Evolutionary conservation across 2,888 invertebrate genomes (phyloP).

Genomic region (Xanthia icteritia): DNA sequence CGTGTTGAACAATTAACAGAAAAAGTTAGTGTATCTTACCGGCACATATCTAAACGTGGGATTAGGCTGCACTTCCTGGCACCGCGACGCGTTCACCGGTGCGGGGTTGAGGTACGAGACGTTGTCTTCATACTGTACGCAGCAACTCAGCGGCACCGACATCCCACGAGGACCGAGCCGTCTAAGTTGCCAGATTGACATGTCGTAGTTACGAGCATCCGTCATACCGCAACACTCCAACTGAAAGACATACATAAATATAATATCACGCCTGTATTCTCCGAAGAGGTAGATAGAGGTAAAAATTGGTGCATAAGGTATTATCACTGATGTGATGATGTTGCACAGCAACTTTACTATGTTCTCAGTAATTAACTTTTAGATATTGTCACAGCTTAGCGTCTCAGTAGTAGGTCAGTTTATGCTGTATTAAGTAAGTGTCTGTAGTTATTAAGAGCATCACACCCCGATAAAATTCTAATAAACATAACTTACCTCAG

Average conservation of each 20-base stretch:
- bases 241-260: conserved; percentile 79
- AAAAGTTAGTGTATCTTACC: conserved; percentile 77
- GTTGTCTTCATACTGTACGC: conserved; percentile 91
- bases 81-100: conserved; percentile 93
- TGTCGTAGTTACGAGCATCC: conserved; percentile 94
- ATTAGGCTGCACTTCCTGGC: conserved; percentile 92
- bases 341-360: neutral
- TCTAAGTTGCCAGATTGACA: conserved; percentile 94
- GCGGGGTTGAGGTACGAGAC: conserved; percentile 93
- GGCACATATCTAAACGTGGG: conserved; percentile 90
- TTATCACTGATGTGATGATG: neutral
- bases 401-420: neutral
- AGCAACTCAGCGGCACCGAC: conserved; percentile 93
- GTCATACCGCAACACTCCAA: conserved; percentile 95
- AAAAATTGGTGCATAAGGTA: neutral
- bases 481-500: conserved; percentile 73
- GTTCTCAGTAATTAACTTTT: neutral
- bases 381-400: neutral
- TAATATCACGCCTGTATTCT: neutral
- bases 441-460: neutral
- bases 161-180: conserved; percentile 93
- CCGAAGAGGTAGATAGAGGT: neutral
- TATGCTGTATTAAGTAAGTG: neutral
- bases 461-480: neutral
- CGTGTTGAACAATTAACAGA: too few species aligned